These are phyloP conservation scores for Macrosoma leucophasiata DNA, from an alignment of 2,888 invertebrate genomes.

Conservation along the genomic window DNA sequence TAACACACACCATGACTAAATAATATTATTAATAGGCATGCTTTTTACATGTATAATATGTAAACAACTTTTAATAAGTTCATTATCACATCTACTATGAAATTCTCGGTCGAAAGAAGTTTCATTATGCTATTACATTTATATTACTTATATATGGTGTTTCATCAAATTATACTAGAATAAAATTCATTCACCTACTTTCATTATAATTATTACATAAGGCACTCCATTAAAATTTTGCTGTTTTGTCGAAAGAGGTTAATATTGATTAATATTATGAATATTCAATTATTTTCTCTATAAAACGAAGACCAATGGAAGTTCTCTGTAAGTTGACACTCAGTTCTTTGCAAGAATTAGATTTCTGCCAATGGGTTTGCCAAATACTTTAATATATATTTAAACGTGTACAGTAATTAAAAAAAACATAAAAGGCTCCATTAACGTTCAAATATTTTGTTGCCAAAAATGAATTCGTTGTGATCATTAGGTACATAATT, in stretches of 20 bases:
- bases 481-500: slow-evolving; percentile 13
- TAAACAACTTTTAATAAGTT: slow-evolving; percentile 53
- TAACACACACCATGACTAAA: slow-evolving; percentile 44
- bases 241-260: slow-evolving; percentile 65
- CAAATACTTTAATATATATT: no score
- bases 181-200: slow-evolving; percentile 73
- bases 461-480: slow-evolving; percentile 7
- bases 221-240: slow-evolving; percentile 75
- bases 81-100: slow-evolving; percentile 58
- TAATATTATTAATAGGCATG: slow-evolving; percentile 27
- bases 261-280: no score
- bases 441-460: no score
- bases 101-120: slow-evolving; percentile 60
- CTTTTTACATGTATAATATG: slow-evolving; percentile 26
- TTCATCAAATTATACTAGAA: slow-evolving; percentile 73
- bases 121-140: slow-evolving; percentile 65
- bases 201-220: slow-evolving; percentile 75
- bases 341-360: no score
- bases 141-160: slow-evolving; percentile 73
- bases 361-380: no score
- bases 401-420: no score
- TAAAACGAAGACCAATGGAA: slow-evolving; percentile 69
- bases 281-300: slow-evolving; percentile 40
- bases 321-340: no score
- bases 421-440: no score